phyloP scores from a whole-genome alignment of 2,113 vertebrate genomes.

The Casuarius casuarius region DNA sequence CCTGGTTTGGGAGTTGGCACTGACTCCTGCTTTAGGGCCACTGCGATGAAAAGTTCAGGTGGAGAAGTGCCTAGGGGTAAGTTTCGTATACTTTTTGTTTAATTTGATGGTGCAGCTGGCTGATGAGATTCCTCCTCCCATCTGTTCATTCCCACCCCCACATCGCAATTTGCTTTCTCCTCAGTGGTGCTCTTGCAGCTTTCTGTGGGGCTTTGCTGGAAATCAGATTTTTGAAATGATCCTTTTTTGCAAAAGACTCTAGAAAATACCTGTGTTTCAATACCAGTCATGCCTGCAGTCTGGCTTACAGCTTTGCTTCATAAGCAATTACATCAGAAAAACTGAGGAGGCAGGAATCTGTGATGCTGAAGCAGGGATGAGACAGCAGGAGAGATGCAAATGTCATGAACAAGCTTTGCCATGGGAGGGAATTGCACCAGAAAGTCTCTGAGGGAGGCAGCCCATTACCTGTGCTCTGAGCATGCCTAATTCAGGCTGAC shows the following conservation, averaged over 20 bases:
- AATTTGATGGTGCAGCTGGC: slow-evolving; percentile 11
- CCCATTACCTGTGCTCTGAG: not conserved
- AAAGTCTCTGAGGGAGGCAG: not conserved
- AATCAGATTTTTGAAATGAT: not conserved
- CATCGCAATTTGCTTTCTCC: not conserved
- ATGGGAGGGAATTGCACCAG: not conserved
- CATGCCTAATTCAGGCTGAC: not conserved
- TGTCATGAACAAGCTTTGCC: not conserved
- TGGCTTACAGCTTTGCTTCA: not conserved
- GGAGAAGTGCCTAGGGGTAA: not conserved
- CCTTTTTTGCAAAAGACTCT: not conserved
- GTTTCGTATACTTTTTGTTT: not conserved
- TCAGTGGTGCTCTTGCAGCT: not conserved
- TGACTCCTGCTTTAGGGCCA: not conserved
- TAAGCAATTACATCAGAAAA: not conserved
- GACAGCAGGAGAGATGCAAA: not conserved
- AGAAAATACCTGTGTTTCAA: not conserved
- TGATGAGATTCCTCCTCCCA: not conserved
- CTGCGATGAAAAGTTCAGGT: slow-evolving; percentile 14
- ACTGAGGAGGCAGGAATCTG: not conserved
- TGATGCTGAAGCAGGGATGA: not conserved
- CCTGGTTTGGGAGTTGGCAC: not conserved
- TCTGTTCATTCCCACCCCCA: not conserved
- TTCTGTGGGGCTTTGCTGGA: not conserved
- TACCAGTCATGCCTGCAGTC: not conserved